Base-by-base conservation (phyloP, 2,888 invertebrate species). In the Eristalis arbustorum region DNA sequence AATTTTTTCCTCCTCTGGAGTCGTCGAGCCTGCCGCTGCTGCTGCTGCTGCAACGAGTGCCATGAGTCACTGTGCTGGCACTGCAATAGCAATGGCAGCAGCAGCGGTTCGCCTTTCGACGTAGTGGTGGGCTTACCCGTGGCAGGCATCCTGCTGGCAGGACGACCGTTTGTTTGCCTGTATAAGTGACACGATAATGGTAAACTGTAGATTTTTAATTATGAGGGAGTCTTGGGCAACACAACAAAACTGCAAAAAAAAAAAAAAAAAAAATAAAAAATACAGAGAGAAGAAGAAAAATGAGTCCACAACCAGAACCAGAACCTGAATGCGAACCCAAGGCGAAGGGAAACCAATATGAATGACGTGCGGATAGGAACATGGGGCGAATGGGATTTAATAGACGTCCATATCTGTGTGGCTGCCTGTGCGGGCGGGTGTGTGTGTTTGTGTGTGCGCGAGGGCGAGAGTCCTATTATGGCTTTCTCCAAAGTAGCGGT, bases 201-300 rank as follows among this genome's bases (percentile, higher is more conserved):
- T 74, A 82, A 87, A 88, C 88, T 89, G 89, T 89, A 85, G 89
- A 89, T 89, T 89, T 89, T 89, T 89, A 89, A 89, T 89, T 89
- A 89, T 89, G 89, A 85, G 88, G 88, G 89, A 88, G 88, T 88
- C 87, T 78, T 85, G 83, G 76, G 72, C 79, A 79, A 84, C 64
- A 66, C 67, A 81, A 88, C 81, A 84, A 63, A 72, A 75, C 22
- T 31, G 31, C 31, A 31, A 31, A 31, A 31, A 31, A 31, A 31
- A 31, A 31, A 6, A 31, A 6, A 2, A 61, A 59, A n/a, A 31
- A 31, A 31, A 31, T 10, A 31, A 31, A 31, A 31, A 6, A 31
- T n/a, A n/a, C n/a, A n/a, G n/a, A n/a, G n/a, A n/a, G n/a, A 6
- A 2, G 42, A 59, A 64, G 25, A 25, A 64, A 73, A 40, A 8